phyloP scores from a whole-genome alignment of 1,140 invertebrate genomes.

The Microplitis mediator region DNA sequence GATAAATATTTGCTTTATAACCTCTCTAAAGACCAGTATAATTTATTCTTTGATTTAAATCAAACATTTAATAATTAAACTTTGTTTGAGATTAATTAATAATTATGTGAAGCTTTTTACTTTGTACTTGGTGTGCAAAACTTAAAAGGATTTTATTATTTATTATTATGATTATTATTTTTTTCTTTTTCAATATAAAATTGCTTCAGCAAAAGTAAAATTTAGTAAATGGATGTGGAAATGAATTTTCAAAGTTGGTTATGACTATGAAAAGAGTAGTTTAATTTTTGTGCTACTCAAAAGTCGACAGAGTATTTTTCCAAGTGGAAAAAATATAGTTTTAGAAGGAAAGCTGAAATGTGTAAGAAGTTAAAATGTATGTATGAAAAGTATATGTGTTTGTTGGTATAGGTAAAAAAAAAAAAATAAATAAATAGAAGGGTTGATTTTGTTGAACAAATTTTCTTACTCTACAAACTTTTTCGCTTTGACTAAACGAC shows the following conservation, averaged over 20 bases:
- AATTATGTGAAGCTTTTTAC: no score
- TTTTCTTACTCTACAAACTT: constrained; percentile 8
- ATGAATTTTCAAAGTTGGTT: background rate
- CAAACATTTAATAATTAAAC: no score
- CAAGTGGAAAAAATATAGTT: background rate
- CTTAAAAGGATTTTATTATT: no score
- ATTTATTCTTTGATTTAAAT: no score
- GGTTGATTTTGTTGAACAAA: background rate
- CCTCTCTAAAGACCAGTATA: no score
- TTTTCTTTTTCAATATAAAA: no score
- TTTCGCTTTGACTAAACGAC: constrained; percentile 1
- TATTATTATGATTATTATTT: no score
- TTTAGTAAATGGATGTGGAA: background rate
- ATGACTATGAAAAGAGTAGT: background rate
- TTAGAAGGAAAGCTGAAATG: background rate
- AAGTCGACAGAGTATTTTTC: background rate
- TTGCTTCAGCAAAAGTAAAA: no score
- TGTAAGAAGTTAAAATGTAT: background rate
- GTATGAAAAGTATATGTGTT: background rate
- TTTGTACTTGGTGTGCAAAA: no score
- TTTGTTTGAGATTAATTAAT: no score
- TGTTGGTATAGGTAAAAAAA: background rate
- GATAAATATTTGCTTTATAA: no score
- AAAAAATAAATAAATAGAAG: background rate
- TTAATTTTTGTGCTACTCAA: background rate